Evolutionary conservation across 2,797 vertebrate genomes (phyloP), one percentile per base, ranked within the genome.

Genomic region (Rhinogobio ventralis): DNA sequence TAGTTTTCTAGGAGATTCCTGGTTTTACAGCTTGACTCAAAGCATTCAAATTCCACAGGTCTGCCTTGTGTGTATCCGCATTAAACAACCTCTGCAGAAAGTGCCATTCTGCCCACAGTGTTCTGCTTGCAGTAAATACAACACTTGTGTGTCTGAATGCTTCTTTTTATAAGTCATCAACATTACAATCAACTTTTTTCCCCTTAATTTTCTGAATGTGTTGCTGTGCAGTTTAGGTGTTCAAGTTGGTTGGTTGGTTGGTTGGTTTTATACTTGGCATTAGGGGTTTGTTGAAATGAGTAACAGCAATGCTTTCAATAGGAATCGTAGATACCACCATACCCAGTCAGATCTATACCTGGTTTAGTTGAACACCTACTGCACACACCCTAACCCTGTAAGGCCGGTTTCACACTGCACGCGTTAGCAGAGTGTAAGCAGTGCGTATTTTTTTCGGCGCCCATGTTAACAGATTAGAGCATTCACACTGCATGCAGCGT

Each of bases 21-120:
- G 57, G 42, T 23, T 83, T 86, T 89, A 60, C 64, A 62, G 82
- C 57, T 73, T 88, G 69, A 73, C 85, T 79, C 25, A 36, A 79
- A 53, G 66, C 67, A 36, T 79, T 73, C 78, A 87, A 78, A 89
- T 89, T 87, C 79, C 84, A 55, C 66, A 74, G 28, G 45, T 84
- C 42, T 55, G 73, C 4, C 62, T 30, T 82, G 66, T 78, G 64
- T 71, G 57, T 74, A 30, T 87, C 19, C 2, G 1, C 25, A 42
- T n/a, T 45, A 42, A 75, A 45, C 60, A 51, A 51, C 53, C 39
- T 51, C 17, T 55, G 4, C 11, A 39, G 55, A 62, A 66, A 55
- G 72, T 55, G 72, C 73, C 73, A 15, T 36, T 75, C 73, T 75
- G 73, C 51, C 73, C 73, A 39, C 73, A 55, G 74, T 17, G n/a